Evolutionary conservation across 2,797 vertebrate genomes (phyloP).

Genomic region (Leucoraja ocellata): DNA sequence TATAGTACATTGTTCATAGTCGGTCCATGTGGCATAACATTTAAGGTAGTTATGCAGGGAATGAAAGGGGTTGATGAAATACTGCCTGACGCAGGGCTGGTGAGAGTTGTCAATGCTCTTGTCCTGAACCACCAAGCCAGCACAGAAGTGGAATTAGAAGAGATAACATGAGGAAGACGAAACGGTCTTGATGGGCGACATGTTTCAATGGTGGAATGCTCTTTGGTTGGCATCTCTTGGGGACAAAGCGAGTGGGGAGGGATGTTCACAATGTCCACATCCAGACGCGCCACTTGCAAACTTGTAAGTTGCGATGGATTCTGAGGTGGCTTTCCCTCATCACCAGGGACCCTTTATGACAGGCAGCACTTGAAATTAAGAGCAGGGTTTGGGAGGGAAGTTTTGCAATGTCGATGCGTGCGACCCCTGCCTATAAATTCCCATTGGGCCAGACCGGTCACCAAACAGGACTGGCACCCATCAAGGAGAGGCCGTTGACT

Average conservation of each 20-base stretch:
- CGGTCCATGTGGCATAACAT: not conserved
- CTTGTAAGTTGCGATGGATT: not conserved
- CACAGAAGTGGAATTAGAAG: not conserved
- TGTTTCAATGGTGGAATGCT: not conserved
- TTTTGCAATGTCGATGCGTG: not conserved
- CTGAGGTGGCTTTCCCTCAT: too few relatives aligned
- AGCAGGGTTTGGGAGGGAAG: not conserved
- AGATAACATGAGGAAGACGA: not conserved
- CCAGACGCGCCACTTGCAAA: not conserved
- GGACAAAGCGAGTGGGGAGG: not conserved
- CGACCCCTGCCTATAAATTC: not conserved
- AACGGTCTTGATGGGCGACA: not conserved
- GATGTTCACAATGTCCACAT: not conserved
- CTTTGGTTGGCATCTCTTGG: not conserved
- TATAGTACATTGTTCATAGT: not conserved
- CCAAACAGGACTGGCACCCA: not conserved
- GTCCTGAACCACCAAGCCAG: not conserved
- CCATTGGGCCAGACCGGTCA: not conserved
- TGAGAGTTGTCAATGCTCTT: not conserved
- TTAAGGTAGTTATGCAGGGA: not conserved
- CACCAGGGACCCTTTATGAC: not conserved
- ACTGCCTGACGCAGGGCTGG: not conserved
- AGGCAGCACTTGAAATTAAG: not conserved
- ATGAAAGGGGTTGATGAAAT: not conserved
- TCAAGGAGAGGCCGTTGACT: not conserved